These are phyloP conservation scores for Pogona vitticeps DNA, from an alignment of 2,113 vertebrate species.

Conservation along the genomic window DNA sequence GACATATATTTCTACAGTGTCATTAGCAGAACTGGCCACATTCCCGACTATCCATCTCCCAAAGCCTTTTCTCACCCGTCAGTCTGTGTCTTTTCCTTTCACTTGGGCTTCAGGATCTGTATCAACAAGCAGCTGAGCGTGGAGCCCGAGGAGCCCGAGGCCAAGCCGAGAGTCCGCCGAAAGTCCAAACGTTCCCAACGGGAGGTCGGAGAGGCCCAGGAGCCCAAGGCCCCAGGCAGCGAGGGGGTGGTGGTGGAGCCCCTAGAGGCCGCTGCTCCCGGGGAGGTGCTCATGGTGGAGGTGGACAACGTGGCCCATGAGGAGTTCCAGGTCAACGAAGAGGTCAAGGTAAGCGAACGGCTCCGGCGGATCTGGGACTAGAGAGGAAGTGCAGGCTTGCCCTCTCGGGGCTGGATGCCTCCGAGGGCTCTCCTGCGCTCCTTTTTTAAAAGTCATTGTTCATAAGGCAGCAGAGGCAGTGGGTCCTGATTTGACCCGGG, in stretches of 20 bases:
- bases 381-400: neutral
- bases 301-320: constrained; percentile 94
- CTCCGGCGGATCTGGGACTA: neutral
- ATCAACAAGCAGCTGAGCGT: constrained; percentile 87
- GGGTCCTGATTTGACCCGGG: no score
- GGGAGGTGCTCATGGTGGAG: constrained; percentile 93
- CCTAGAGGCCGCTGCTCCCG: constrained; percentile 35
- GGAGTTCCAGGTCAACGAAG: constrained; percentile 94
- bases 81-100: no score
- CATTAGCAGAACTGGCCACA: no score
- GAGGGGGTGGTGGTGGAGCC: constrained; percentile 75
- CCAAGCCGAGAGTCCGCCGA: constrained; percentile 76
- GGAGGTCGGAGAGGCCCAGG: constrained; percentile 67
- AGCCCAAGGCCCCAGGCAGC: constrained; percentile 68
- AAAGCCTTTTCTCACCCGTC: no score
- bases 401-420: neutral
- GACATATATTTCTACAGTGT: no score
- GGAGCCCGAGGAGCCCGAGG: constrained; percentile 82
- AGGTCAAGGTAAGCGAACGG: constrained; percentile 87
- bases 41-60: no score
- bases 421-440: no score
- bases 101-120: constrained; percentile 79
- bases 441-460: no score
- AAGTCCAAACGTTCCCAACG: constrained; percentile 79
- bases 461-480: no score